Percentiles rank a stretch among this genome's conserved stretches.
Evolutionary conservation across 2,888 invertebrate species (phyloP).

Genomic region (Clitarchus hookeri): DNA sequence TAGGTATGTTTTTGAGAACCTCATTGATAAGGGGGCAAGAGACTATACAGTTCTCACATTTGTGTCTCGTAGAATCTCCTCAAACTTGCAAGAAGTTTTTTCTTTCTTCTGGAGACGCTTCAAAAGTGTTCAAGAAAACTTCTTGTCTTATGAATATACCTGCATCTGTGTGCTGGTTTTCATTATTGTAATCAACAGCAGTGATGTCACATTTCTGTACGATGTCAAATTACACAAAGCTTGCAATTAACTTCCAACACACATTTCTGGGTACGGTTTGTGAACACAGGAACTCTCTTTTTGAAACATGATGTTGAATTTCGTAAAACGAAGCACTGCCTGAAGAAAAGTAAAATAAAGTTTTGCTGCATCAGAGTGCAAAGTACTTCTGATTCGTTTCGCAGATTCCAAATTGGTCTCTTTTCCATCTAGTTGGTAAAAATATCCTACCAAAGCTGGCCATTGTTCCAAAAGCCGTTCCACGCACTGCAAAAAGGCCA

Average conservation of each 20-base stretch:
- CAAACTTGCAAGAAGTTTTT: neutral
- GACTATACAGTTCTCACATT: neutral
- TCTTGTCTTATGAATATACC: conserved; percentile 15
- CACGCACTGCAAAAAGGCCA: conserved; percentile 2
- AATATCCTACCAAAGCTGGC: neutral
- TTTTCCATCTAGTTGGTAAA: neutral
- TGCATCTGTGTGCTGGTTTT: neutral
- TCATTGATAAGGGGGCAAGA: conserved; percentile 21
- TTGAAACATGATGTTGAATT: too few relatives aligned
- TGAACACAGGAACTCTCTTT: neutral
- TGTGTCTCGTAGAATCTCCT: neutral
- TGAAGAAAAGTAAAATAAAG: neutral
- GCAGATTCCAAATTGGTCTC: neutral
- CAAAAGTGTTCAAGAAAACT: neutral
- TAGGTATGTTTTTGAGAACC: neutral
- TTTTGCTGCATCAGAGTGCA: conserved; percentile 11
- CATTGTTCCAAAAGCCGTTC: neutral
- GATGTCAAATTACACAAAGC: neutral
- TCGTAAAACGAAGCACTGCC: too few relatives aligned
- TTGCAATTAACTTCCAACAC: neutral
- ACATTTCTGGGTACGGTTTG: neutral
- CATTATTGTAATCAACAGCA: neutral
- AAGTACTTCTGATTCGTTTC: neutral
- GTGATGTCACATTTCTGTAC: conserved; percentile 19
- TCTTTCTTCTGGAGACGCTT: neutral